phyloP scores from a whole-genome alignment of 2,113 vertebrate genomes.

The Pyrgilauda ruficollis region DNA sequence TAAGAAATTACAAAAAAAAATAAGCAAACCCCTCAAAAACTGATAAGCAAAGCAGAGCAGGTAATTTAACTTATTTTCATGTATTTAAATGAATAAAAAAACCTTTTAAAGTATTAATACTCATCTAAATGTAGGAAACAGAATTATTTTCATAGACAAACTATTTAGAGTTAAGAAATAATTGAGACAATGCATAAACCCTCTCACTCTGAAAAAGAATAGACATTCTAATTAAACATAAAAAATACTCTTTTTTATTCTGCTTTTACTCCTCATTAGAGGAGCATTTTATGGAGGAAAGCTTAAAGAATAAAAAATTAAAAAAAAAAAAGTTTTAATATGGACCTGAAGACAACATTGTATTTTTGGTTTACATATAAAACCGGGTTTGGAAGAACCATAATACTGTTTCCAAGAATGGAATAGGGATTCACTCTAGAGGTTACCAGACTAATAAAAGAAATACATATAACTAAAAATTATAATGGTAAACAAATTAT shows the following conservation, averaged over 20 bases:
- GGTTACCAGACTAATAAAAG: neutral
- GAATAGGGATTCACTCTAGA: neutral
- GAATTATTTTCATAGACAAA: neutral
- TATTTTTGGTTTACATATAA: neutral
- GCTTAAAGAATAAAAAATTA: neutral
- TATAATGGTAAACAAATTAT: neutral
- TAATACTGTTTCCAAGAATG: neutral
- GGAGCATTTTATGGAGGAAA: neutral
- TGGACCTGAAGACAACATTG: neutral
- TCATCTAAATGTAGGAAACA: neutral
- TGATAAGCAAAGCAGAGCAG: neutral
- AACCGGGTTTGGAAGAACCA: neutral
- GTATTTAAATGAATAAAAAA: neutral
- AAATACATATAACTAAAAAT: neutral
- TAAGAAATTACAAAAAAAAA: neutral
- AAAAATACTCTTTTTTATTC: neutral
- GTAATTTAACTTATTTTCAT: neutral
- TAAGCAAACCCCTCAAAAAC: rapidly evolving
- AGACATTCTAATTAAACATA: neutral
- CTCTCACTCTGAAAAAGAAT: neutral
- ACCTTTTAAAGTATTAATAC: neutral
- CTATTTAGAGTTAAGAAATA: neutral
- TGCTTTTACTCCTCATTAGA: neutral
- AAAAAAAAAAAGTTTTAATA: neutral
- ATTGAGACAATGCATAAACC: neutral